Base-by-base conservation (phyloP, 53 echinoderm and acorn worm species). In the Arbacia lixula region DNA sequence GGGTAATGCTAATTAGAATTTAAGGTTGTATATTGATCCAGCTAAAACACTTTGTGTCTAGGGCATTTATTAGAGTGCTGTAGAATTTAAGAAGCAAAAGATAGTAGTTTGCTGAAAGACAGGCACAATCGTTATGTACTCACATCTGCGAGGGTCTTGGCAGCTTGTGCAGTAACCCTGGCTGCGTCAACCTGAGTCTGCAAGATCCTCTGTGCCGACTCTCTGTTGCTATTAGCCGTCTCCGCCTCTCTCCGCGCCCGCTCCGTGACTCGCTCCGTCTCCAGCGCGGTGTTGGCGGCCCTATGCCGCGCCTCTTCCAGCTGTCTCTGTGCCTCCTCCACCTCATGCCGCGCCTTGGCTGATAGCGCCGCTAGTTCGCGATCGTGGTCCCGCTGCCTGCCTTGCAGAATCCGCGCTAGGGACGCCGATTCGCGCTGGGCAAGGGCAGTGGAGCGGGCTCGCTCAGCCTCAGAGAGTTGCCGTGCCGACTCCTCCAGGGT, bases 161-260 rank as follows among this genome's bases (percentile, higher is more conserved):
- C 96, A 30, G 96, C 96, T 83, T 96, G 93, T 26, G 96, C 96
- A 12, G 96, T 96, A 3, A 90, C 87, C 63, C 82, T 89, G 8
- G 96, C 93, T n/a, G 92, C 93, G 43, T 96, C 96, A 11, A 91
- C 96, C 83, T 96, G 96, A 0, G 93, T 91, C 78, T 93, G 78
- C 29, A 96, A 62, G 32, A 96, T 55, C 56, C 86, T 85, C 17
- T 87, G 87, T 19, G 95, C 87, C 11, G 88, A 84, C 34, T 88
- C 91, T 25, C 62, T 88, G 27, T 71, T 76, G 34, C 86, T 68
- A 29, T 89, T 86, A 21, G 93, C 56, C 1, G 93, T 90, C 21
- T 96, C 96, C 1, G 93, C 91, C 21, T 96, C 96, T 42, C 86
- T 87, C 64, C 80, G 72, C 1, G 89, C 90, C 72, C 77, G 72